Evolutionary conservation across 2,797 vertebrate species (phyloP).

Genomic region (Gallinago stenura): DNA sequence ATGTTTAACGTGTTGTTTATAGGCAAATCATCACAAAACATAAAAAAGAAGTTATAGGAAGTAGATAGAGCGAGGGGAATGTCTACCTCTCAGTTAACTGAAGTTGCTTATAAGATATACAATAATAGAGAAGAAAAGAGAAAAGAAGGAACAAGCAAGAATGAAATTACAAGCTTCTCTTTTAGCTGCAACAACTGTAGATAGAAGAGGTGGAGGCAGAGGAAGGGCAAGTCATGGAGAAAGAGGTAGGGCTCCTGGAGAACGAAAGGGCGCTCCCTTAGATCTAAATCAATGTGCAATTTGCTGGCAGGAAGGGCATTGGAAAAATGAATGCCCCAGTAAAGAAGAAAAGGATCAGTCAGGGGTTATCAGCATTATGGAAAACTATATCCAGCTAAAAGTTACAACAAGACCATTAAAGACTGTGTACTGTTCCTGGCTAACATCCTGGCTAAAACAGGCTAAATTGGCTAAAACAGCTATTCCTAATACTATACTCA

Average conservation of each 20-base stretch:
- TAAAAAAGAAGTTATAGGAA: background rate
- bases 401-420: too few relatives aligned
- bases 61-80: background rate
- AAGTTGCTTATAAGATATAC: background rate
- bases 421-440: background rate
- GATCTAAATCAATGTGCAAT: background rate
- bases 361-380: background rate
- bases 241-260: background rate
- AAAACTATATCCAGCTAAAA: too few relatives aligned
- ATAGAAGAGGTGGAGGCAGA: background rate
- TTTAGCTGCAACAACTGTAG: background rate
- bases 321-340: background rate
- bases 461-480: background rate
- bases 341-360: background rate
- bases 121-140: background rate
- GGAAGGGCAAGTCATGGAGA: background rate
- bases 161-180: background rate
- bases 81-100: background rate
- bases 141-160: background rate
- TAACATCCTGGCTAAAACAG: background rate
- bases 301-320: background rate
- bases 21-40: background rate
- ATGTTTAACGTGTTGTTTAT: background rate
- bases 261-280: background rate
- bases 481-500: background rate